Percentiles rank a stretch among this genome's conserved stretches.
These are phyloP conservation scores for Pterophyllum scalare DNA, from an alignment of 2,113 vertebrate genomes.

Conservation along the genomic window DNA sequence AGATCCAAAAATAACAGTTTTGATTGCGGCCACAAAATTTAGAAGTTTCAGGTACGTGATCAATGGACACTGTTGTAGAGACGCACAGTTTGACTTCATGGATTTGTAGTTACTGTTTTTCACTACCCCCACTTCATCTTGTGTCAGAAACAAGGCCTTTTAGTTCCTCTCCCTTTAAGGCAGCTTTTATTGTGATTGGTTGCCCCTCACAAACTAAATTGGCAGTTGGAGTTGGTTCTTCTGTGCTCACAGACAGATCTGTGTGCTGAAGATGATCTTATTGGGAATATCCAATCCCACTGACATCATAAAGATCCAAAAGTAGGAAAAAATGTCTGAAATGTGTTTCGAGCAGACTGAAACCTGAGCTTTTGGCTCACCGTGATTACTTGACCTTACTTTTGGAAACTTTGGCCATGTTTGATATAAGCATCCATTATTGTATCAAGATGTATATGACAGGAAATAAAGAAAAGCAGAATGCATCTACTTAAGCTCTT, in stretches of 20 bases:
- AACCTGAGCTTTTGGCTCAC: neutral
- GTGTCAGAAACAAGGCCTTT: neutral
- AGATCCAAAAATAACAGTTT: neutral
- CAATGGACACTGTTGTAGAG: neutral
- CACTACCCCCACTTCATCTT: neutral
- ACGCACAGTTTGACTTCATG: no score
- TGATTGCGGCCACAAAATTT: neutral
- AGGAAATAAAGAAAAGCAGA: neutral
- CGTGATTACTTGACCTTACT: neutral
- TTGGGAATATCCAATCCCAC: no score
- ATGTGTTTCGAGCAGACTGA: neutral
- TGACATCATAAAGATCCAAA: neutral
- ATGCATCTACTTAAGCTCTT: neutral
- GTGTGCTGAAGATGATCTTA: no score
- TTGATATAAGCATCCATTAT: neutral
- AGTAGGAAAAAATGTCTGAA: neutral
- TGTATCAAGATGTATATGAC: neutral
- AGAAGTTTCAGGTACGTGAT: neutral
- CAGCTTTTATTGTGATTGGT: neutral
- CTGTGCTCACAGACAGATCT: no score
- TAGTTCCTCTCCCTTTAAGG: fast-evolving
- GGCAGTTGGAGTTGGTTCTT: neutral
- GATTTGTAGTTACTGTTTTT: neutral
- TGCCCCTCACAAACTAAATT: neutral
- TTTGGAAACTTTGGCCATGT: neutral